Base-by-base conservation (phyloP, 64 coral and sea anemone species). In the Porites lutea region DNA sequence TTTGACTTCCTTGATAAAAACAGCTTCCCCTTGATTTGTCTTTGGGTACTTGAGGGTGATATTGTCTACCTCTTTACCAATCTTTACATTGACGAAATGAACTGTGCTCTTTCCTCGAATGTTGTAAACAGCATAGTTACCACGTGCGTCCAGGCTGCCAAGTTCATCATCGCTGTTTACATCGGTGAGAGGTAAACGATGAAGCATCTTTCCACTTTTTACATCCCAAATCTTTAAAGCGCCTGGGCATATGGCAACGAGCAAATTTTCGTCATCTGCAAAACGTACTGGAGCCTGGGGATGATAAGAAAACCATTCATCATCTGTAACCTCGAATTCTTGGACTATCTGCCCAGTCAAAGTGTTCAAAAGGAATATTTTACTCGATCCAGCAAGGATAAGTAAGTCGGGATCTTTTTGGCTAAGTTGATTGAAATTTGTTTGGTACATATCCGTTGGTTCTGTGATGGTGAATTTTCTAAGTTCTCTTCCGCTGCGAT, bases 251-350 rank as follows among this genome's bases (percentile, higher is more conserved):
- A 99, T 52, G 14, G 95, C 94, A 16, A 91, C 97, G 0, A 99
- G 19, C 19, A 91, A 67, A 5, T 96, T 93, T n/a, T 96, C 97
- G 50, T 93, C 89, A 52, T 94, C 84, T 19, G 91, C 94, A 65
- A 96, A 96, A 3, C 91, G 79, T 3, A 99, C 87, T 47, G 97
- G 97, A 8, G 86, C 67, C 3, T 81, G 77, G 18, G 47, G 47
- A n/a, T 82, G 18, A 65, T 94, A 91, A 16, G 92, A 89, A 66
- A 97, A 97, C 92, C 92, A 94, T 9, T 97, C 95, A 72, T 97
- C 95, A 50, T 79, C 78, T 22, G 91, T 72, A 52, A 97, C 93
- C 67, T 88, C 49, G 62, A 94, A 97, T 58, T 78, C 69, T 87
- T 59, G 85, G 19, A 83, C 67, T 50, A 97, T 71, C 44, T 87